These are phyloP conservation scores for Penaeus indicus DNA, from an alignment of 1,140 invertebrate genomes.

Conservation along the genomic window DNA sequence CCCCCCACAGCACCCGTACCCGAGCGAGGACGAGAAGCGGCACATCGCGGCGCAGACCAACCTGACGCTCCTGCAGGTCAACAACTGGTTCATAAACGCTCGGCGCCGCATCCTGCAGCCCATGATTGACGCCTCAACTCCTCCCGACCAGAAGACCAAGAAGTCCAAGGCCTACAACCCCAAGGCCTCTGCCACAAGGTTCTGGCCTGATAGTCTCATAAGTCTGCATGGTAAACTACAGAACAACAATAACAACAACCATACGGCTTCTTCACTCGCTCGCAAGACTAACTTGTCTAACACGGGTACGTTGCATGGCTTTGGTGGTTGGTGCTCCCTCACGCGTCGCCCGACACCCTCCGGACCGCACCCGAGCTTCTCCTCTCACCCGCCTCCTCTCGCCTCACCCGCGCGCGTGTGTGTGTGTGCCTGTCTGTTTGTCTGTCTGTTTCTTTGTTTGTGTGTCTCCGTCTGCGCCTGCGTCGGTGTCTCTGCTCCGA, in stretches of 20 bases:
- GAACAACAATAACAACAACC: constrained; percentile 55
- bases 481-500: no score
- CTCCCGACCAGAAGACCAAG: constrained; percentile 62
- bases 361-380: not conserved
- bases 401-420: not conserved
- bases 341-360: not conserved
- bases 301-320: constrained; percentile 62
- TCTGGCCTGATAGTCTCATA: constrained; percentile 63
- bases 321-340: constrained; percentile 45
- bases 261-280: constrained; percentile 58
- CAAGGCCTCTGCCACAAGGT: constrained; percentile 63
- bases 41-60: constrained; percentile 90
- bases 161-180: constrained; percentile 57
- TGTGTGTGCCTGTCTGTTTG: not conserved
- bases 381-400: not conserved
- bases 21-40: constrained; percentile 92
- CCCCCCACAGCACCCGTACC: constrained; percentile 84
- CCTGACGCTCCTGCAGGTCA: constrained; percentile 83
- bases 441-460: no score
- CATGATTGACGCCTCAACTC: constrained; percentile 80
- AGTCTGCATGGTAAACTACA: constrained; percentile 61
- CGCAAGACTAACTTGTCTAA: constrained; percentile 59
- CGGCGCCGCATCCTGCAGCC: constrained; percentile 91
- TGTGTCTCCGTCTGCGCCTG: no score
- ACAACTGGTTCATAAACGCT: constrained; percentile 96